Base-by-base conservation (phyloP, 92 coral and sea anemone species). In the Diadumene lineata region DNA sequence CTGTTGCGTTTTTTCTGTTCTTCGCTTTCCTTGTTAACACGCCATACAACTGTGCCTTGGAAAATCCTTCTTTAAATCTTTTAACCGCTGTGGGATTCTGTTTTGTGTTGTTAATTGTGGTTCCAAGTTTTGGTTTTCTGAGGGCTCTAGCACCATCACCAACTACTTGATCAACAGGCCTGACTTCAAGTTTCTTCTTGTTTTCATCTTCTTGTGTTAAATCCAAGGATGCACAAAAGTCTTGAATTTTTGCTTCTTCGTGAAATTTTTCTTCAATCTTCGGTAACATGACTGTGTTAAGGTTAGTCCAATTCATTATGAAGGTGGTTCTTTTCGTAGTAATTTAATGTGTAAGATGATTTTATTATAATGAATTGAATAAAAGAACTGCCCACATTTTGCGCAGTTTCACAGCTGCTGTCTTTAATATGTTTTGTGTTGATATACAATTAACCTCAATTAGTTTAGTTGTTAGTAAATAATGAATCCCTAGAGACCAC, bases 161-260 rank as follows among this genome's bases (percentile, higher is more conserved):
- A 15, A 26, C 61, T 13, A 31, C 28, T 31, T 50, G 31, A 30
- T 27, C 44, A 50, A 50, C 43, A 9, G 61, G 50, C 21, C 74
- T 55, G 9, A 50, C 74, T 2, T 69, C 56, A 2, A 69, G 62
- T 27, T 69, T 69, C 25, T 61, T 13, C 7, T 75, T 76, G 19
- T 31, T 58, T 19, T 31, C 66, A 10, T 66, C 70, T 15, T 68
- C 80, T 25, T 73, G 70, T 18, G 7, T 58, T 24, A 84, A 72
- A 51, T 79, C 50, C 34, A 84, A 64, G 25, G 84, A 72, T 1
- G 75, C 70, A 27, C 84, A 78, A 84, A 84, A 66, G 60, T 84
- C 88, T 61, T 79, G 84, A 10, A 84, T 79, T 56, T 73, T 72
- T 11, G 80, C 88, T 26, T 84, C 81, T 8, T 84, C 62, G 34